A percentile compares a stretch with the other conserved stretches of the same genome.
These are phyloP conservation scores for Leucoma salicis DNA, from an alignment of 2,888 invertebrate species.

Conservation along the genomic window DNA sequence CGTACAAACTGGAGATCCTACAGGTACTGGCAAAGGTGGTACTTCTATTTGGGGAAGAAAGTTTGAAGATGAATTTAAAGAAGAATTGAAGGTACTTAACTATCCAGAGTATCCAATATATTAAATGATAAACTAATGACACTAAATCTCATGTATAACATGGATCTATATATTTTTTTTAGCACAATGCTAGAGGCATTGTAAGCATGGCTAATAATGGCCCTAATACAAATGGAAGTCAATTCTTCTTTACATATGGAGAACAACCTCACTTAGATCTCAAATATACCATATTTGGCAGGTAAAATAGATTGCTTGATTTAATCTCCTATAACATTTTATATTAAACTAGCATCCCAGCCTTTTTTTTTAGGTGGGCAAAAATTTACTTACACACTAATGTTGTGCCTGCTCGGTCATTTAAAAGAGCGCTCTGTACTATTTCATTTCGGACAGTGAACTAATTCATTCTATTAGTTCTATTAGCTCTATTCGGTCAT, in stretches of 20 bases:
- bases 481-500: too few species aligned
- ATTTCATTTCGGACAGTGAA: too few species aligned
- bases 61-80: constrained; percentile 98
- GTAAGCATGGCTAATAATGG: constrained; percentile 99
- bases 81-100: constrained; percentile 87
- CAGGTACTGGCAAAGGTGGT: constrained; percentile 98
- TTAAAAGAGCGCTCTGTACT: too few species aligned
- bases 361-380: too few species aligned
- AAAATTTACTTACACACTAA: too few species aligned
- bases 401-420: too few species aligned
- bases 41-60: constrained; percentile 97
- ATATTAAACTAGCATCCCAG: background rate
- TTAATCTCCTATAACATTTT: too few species aligned
- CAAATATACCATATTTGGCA: constrained; percentile 98
- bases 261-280: constrained; percentile 97
- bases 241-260: constrained; percentile 98
- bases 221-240: constrained; percentile 98
- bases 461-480: too few species aligned
- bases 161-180: constrained; percentile 29
- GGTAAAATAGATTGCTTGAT: constrained; percentile 82
- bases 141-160: background rate
- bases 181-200: constrained; percentile 94
- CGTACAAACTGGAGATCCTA: constrained; percentile 92
- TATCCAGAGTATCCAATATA: background rate
- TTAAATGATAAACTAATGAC: background rate